Base-by-base conservation (phyloP, 2,113 vertebrate species). In the Tychaedon coryphoeus region DNA sequence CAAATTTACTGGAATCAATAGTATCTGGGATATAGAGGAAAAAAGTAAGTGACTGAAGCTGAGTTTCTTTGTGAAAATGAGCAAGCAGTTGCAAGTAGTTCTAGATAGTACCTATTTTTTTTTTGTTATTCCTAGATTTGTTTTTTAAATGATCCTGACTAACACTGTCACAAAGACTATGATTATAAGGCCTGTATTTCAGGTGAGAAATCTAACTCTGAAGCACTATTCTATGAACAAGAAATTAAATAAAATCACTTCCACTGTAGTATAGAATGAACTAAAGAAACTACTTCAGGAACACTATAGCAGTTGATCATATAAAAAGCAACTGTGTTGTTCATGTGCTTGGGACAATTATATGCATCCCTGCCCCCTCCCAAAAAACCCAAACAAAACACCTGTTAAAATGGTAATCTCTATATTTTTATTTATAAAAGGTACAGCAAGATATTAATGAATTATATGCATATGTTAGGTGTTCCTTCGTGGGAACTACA, bases 361-460 rank as follows among this genome's bases (percentile, higher is more conserved):
- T 16, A 56, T 0, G 0, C 50, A 14, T 34, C 6, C 9, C 78
- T 19, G 5, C 50, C 25, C 50, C 25, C 25, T 14, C 23, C 51
- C 75, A 12, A 9, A 13, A 6, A 38, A 40, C 3, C 4, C 10
- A 31, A 51, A 58, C 0, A 2, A 38, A 73, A 78, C 77, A 31
- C 25, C 20, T 18, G 11, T 79, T 73, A 62, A 71, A 86, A 76
- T 3, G n/a, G 11, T 38, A 73, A 69, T 74, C 40, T 53, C 12
- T 6, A 43, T 86, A 1, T 88, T 22, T 95, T 95, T 94, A 92
- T 94, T 95, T 93, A 77, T 26, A 93, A 94, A 96, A 93, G 13
- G 19, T 86, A 93, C 22, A 95, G 26, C 5, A 93, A 92, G 94
- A 83, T 61, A 93, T 54, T 76, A 66, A 85, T 40, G 0, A 81